phyloP scores from a whole-genome alignment of 1,140 invertebrate genomes.

The Drosophila repleta region DNA sequence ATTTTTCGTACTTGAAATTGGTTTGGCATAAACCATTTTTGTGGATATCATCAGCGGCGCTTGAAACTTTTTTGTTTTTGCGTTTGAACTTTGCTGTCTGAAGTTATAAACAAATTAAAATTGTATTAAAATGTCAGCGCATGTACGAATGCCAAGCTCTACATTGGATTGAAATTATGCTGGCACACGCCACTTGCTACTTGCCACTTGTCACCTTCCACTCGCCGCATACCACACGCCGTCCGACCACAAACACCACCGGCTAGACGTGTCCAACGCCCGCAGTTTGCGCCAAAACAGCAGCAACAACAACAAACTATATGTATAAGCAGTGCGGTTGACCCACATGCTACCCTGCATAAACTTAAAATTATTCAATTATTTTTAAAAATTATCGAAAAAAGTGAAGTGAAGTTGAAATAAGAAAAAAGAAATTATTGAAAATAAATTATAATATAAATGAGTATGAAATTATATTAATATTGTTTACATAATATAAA shows the following conservation, averaged over 20 bases:
- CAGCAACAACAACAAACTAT: conserved; percentile 1
- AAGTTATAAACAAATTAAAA: conserved; percentile 80
- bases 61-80: conserved; percentile 39
- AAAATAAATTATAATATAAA: no score
- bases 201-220: conserved; percentile 18
- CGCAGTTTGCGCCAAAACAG: neutral
- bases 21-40: conserved; percentile 71
- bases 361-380: neutral
- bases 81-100: conserved; percentile 56
- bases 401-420: no score
- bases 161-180: conserved; percentile 26
- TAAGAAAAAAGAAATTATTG: neutral
- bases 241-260: conserved; percentile 10
- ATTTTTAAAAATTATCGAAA: neutral
- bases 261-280: conserved; percentile 33
- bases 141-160: conserved; percentile 36
- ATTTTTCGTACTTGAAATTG: conserved; percentile 78
- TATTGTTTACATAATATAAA: no score
- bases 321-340: neutral
- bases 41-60: conserved; percentile 41
- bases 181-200: conserved; percentile 12
- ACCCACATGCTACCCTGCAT: conserved; percentile 1
- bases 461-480: no score
- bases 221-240: conserved; percentile 15
- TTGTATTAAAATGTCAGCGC: conserved; percentile 71